Evolutionary conservation across 30 jellyfish, hydroid and myxozoan genomes (phyloP).

Genomic region (Chrysaora quinquecirrha): DNA sequence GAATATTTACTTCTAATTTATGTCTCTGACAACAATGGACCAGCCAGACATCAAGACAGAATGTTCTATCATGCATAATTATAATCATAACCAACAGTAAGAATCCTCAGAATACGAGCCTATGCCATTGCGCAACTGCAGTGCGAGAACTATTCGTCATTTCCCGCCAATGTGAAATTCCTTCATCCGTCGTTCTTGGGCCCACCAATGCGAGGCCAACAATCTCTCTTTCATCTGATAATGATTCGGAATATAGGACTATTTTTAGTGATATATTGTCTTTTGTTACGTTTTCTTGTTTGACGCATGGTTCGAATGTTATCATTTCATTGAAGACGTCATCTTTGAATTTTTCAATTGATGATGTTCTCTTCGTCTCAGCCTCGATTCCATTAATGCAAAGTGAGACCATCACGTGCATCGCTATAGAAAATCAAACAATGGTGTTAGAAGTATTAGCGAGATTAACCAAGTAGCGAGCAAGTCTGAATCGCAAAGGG

Average conservation of each 20-base stretch:
- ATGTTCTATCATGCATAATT: no score
- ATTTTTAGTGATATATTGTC: slow-evolving; percentile 39
- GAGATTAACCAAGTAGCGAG: no score
- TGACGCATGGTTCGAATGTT: slow-evolving; percentile 56
- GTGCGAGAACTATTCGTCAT: slow-evolving; percentile 29
- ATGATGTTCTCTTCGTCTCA: slow-evolving; percentile 14
- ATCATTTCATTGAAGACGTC: slow-evolving; percentile 55
- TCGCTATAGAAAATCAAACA: no score
- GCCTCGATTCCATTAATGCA: slow-evolving; percentile 32
- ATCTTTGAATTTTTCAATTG: slow-evolving; percentile 33
- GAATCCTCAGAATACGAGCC: slow-evolving; percentile 21
- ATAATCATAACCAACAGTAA: no score
- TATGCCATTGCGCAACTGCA: slow-evolving; percentile 84
- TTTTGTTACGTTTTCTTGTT: slow-evolving; percentile 17
- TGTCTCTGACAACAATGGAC: no score
- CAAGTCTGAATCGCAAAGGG: no score
- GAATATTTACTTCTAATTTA: no score
- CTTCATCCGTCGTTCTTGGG: slow-evolving; percentile 67
- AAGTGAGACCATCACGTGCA: slow-evolving; percentile 37
- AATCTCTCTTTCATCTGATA: slow-evolving; percentile 30
- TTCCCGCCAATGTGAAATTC: slow-evolving; percentile 68
- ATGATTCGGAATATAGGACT: slow-evolving; percentile 32
- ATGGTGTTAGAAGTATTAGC: no score
- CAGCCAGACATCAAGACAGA: no score
- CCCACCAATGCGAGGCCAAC: slow-evolving; percentile 71